Evolutionary conservation across 2,113 vertebrate species (phyloP).

Genomic region (western clawed frog (Xenopus tropicalis)): DNA sequence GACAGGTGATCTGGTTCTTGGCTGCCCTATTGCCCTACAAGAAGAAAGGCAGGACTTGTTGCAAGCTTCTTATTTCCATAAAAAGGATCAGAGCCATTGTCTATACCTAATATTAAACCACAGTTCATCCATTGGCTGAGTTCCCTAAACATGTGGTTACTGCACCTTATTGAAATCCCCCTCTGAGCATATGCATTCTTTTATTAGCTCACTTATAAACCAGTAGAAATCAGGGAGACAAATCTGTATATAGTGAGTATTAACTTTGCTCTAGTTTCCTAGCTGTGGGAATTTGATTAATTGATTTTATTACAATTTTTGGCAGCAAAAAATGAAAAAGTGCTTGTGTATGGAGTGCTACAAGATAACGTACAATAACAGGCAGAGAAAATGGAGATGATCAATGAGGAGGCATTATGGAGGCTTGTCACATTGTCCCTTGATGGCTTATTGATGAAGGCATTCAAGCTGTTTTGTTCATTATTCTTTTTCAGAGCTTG

Average conservation of each 20-base stretch:
- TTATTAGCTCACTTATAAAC: not conserved
- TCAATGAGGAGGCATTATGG: constrained; percentile 25
- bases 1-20: too few species aligned
- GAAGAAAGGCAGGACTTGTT: too few species aligned
- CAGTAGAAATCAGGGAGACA: not conserved
- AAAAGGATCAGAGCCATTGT: too few species aligned
- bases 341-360: not conserved
- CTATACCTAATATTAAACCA: too few species aligned
- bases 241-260: not conserved
- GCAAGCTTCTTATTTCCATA: too few species aligned
- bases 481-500: not conserved
- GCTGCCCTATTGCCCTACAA: too few species aligned
- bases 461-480: constrained; percentile 12
- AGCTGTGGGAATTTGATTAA: not conserved
- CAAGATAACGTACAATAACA: not conserved
- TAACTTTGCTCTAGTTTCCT: not conserved
- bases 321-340: not conserved
- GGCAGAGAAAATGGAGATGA: not conserved
- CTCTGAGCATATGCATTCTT: too few species aligned
- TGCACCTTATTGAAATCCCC: too few species aligned
- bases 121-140: too few species aligned
- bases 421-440: constrained; percentile 5
- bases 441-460: constrained; percentile 22
- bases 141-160: too few species aligned
- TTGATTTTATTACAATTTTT: not conserved